Evolutionary conservation across 1,140 invertebrate species (phyloP), one percentile per base, ranked within the genome.

Genomic region (Neodiprion pinetum): DNA sequence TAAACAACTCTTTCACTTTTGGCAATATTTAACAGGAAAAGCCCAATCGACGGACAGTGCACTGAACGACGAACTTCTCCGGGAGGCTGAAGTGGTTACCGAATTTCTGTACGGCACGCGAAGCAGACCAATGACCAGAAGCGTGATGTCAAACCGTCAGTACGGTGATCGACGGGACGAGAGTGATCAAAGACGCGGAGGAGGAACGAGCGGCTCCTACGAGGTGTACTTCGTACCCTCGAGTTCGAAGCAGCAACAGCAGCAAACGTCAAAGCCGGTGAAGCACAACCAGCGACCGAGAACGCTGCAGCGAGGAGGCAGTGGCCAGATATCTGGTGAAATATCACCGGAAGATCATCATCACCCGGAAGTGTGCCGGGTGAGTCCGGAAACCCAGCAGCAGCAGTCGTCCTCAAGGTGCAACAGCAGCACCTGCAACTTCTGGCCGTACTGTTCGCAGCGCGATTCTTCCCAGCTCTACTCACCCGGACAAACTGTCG

Each of bases 371-470:
- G 53, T 14, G 53, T 86, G 73, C 75, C 80, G 80, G 5, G 66
- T 80, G 3, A 86, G 81, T 47, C 76, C 81, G 1, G 87, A 88
- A 17, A 74, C 80, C 14, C 88, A 87, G 61, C 80, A 88, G 48
- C 28, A 40, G 28, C 28, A 40, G 28, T 40, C 28, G 1, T 40
- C 28, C 5, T 78, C 82, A 0, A 81, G 85, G 28, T 91, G 90
- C 75, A 91, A 87, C 74, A 89, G 88, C 14, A 89, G 88, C 69
- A 90, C 88, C 0, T 91, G 91, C 72, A 89, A 90, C 78, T 91
- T 90, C 75, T 91, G 90, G 90, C 90, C 91, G 0, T 90, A 91
- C 73, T 91, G 90, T 72, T 87, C 89, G 0, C 89, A 91, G 70
- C 80, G 88, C 12, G 89, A 90, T 53, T 87, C 76, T 14, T 74